phyloP scores from a whole-genome alignment of 2,113 vertebrate species.

The Burhinus bistriatus region DNA sequence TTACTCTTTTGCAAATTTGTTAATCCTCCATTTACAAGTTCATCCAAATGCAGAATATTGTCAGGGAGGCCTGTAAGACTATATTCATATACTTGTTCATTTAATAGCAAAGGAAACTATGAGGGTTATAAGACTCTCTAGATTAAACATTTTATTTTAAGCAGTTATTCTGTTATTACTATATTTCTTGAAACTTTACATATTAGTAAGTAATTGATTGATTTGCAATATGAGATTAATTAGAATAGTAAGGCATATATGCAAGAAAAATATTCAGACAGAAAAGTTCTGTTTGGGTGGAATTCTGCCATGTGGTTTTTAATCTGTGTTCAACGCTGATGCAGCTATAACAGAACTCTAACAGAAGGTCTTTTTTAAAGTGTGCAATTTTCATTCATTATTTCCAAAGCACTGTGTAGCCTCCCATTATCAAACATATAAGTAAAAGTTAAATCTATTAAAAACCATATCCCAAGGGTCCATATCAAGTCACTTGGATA shows the following conservation, averaged over 20 bases:
- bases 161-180: background rate
- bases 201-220: background rate
- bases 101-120: background rate
- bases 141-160: background rate
- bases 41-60: background rate
- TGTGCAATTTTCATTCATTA: background rate
- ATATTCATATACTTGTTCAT: background rate
- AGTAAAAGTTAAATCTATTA: background rate
- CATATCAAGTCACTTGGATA: background rate
- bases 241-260: background rate
- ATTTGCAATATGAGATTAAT: background rate
- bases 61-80: background rate
- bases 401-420: background rate
- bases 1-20: background rate
- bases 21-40: background rate
- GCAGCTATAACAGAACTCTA: background rate
- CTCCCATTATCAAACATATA: background rate
- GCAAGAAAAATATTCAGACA: background rate
- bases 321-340: background rate
- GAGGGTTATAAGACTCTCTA: background rate
- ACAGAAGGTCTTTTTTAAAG: background rate
- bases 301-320: background rate
- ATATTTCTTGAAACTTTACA: background rate
- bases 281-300: background rate
- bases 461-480: background rate